Evolutionary conservation across 1,140 invertebrate genomes (phyloP), one percentile per base, ranked within the genome.

Genomic region (Camponotus floridanus): DNA sequence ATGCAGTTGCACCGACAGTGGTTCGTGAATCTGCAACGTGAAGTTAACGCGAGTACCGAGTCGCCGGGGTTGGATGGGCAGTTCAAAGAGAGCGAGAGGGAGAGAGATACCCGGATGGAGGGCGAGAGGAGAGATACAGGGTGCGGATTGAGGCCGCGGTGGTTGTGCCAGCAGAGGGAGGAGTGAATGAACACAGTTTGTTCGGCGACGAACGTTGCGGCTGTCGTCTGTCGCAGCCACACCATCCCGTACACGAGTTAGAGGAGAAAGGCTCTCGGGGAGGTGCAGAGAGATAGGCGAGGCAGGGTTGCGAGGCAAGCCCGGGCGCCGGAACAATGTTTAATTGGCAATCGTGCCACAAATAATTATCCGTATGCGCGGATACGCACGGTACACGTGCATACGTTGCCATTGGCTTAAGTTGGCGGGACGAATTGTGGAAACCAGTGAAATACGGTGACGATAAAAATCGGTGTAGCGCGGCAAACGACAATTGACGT

Each of bases 191-290:
- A 90, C 87, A 90, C 87, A 90, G 90, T 92, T 91, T 89, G 91
- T 91, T 90, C 89, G 83, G 73, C 85, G 84, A 91, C 88, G 89
- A 84, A 91, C 87, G 87, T 91, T 91, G 91, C 67, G 88, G 90
- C 87, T 91, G 90, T 91, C 87, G 85, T 78, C 90, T 91, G 91
- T 91, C 90, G 88, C 70, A 48, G 89, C 85, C 90, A 91, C 78
- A 45, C 90, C 68, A 76, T 62, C 65, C 85, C 13, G 85, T 88
- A 73, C 74, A 74, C 55, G 79, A 73, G 64, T 3, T 26, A 70
- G 70, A 80, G 59, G 87, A 86, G 88, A 85, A 86, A 89, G 73
- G 45, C 81, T 62, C 81, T 62, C 73, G 81, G 55, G 26, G 61
- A 55, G 48, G 48, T 51, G 64, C 73, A 57, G 71, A 42, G 84